phyloP scores from a whole-genome alignment of 2,888 invertebrate species.

The Heliconius hortense region DNA sequence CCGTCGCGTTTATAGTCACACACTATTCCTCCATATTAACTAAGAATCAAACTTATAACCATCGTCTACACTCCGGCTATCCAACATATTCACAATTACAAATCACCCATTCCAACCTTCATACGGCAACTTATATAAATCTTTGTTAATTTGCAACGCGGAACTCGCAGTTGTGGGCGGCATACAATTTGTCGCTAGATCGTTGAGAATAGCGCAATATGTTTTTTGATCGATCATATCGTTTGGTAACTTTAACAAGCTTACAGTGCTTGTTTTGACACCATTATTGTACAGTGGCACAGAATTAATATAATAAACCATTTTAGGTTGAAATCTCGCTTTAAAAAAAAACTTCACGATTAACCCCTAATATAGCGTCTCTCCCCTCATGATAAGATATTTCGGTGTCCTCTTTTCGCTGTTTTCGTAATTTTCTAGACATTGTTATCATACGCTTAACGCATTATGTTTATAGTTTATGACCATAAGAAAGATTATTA shows the following conservation, averaged over 20 bases:
- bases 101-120: not conserved
- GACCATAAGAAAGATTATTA: too few species aligned
- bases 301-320: not conserved
- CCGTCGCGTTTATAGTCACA: too few species aligned
- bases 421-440: too few species aligned
- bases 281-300: not conserved
- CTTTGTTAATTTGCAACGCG: slow-evolving; percentile 20
- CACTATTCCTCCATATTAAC: too few species aligned
- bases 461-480: too few species aligned
- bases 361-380: too few species aligned
- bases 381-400: too few species aligned
- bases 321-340: too few species aligned
- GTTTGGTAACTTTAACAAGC: not conserved
- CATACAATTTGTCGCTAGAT: slow-evolving; percentile 41
- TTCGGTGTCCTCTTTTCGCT: too few species aligned
- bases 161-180: slow-evolving; percentile 22
- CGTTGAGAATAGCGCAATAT: not conserved
- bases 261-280: not conserved
- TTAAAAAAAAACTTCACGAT: too few species aligned
- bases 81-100: not conserved
- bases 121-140: slow-evolving; percentile 19
- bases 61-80: not conserved
- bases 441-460: too few species aligned
- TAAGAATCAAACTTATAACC: too few species aligned
- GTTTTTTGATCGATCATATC: slow-evolving; percentile 42